phyloP scores from a whole-genome alignment of 2,113 vertebrate genomes.

The Nothocercus nigrocapillus region DNA sequence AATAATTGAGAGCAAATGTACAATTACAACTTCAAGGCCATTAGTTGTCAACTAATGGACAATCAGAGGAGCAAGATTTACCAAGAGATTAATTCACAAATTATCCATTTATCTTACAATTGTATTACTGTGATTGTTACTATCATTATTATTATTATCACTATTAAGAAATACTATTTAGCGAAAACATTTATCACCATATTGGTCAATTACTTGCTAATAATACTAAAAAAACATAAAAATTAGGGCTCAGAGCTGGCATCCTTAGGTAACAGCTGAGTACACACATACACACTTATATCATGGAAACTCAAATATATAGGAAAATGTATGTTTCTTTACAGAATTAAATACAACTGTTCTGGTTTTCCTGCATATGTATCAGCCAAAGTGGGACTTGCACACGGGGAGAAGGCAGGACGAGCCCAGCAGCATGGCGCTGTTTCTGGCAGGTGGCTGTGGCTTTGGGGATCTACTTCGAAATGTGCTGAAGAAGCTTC shows the following conservation, averaged over 20 bases:
- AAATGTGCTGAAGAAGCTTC: background rate
- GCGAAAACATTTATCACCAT: accelerated
- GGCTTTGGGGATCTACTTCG: background rate
- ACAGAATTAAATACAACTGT: background rate
- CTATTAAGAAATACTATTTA: background rate
- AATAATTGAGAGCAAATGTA: slow-evolving; percentile 47
- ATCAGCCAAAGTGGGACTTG: background rate
- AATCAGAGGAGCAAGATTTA: background rate
- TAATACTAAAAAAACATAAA: background rate
- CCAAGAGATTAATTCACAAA: background rate
- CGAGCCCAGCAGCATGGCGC: background rate
- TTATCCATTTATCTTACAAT: background rate
- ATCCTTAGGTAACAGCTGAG: background rate
- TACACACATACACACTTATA: background rate
- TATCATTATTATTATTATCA: background rate
- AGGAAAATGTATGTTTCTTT: background rate
- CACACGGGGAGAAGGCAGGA: background rate
- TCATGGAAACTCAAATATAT: background rate
- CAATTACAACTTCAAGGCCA: slow-evolving; percentile 8
- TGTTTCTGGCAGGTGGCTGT: background rate
- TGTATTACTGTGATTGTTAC: background rate
- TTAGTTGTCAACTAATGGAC: slow-evolving; percentile 36
- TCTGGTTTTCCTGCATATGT: background rate
- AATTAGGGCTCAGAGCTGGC: background rate
- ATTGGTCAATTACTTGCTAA: background rate